Conservation (phyloP, 2,113 vertebrate genomes). For the Pithys albifrons region DNA sequence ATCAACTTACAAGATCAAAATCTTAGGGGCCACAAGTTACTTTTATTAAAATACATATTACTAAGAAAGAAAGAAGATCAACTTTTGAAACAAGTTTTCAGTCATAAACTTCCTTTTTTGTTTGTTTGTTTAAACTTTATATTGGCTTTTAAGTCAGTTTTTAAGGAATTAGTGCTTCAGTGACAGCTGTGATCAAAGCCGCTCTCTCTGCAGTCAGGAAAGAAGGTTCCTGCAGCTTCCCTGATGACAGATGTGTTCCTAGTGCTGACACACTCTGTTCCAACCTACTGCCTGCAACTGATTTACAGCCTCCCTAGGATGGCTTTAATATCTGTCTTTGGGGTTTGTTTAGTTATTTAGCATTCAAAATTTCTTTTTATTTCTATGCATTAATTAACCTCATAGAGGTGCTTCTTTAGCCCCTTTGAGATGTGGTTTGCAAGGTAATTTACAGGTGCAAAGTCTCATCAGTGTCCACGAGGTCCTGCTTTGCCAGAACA, state of each 20-base stretch:
- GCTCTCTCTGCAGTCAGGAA: background rate
- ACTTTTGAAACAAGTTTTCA: background rate
- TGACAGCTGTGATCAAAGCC: slow-evolving; percentile 48
- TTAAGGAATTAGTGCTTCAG: slow-evolving; percentile 8
- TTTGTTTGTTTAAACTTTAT: background rate
- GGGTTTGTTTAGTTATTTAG: slow-evolving; percentile 15
- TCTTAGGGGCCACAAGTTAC: background rate
- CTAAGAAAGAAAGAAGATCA: background rate
- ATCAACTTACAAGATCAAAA: background rate
- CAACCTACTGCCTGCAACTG: background rate
- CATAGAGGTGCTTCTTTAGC: background rate
- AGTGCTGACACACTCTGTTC: background rate
- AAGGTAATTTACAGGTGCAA: slow-evolving; percentile 13
- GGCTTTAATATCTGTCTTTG: background rate
- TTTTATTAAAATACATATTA: background rate
- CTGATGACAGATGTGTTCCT: background rate
- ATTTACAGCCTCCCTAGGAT: background rate
- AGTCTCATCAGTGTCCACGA: background rate
- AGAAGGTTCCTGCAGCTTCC: background rate
- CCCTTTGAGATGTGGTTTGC: background rate
- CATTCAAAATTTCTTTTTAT: slow-evolving; percentile 7
- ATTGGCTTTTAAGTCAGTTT: background rate
- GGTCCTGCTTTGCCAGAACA: background rate
- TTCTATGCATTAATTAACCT: background rate
- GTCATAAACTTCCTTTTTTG: background rate